phyloP scores from a whole-genome alignment of 2,888 invertebrate genomes.

The Dolichopus griseipennis region DNA sequence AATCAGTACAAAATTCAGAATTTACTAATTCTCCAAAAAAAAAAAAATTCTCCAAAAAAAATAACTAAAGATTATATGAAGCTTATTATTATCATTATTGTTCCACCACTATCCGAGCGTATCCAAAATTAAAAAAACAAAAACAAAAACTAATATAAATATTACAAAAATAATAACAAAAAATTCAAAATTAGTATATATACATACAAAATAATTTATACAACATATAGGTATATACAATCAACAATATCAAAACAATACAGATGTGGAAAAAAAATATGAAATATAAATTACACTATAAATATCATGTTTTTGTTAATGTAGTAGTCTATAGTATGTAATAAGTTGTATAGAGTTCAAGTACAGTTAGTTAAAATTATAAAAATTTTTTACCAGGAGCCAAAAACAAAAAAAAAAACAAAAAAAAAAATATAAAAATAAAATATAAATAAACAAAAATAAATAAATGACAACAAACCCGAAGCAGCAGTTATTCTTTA shows the following conservation, averaged over 20 bases:
- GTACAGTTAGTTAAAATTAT: conserved; percentile 1
- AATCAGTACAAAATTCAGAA: background rate
- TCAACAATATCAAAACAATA: background rate
- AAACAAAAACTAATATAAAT: too few relatives aligned
- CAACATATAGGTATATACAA: too few relatives aligned
- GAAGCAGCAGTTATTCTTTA: background rate
- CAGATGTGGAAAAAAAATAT: background rate
- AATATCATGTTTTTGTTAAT: background rate
- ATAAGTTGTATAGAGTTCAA: conserved; percentile 1
- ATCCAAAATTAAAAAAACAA: background rate
- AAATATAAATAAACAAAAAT: background rate
- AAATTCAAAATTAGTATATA: background rate
- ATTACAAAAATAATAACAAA: background rate
- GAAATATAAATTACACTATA: background rate
- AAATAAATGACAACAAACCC: background rate
- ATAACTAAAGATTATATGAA: background rate
- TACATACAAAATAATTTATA: too few relatives aligned
- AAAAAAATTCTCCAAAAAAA: background rate
- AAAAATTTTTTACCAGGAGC: background rate
- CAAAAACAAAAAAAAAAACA: background rate
- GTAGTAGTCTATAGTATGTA: background rate
- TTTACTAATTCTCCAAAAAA: background rate
- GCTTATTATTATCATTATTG: conserved; percentile 6
- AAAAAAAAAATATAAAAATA: background rate
- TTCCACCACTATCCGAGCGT: background rate